Conservation (phyloP, 2,888 invertebrate genomes). For the Cistogaster globosa region DNA sequence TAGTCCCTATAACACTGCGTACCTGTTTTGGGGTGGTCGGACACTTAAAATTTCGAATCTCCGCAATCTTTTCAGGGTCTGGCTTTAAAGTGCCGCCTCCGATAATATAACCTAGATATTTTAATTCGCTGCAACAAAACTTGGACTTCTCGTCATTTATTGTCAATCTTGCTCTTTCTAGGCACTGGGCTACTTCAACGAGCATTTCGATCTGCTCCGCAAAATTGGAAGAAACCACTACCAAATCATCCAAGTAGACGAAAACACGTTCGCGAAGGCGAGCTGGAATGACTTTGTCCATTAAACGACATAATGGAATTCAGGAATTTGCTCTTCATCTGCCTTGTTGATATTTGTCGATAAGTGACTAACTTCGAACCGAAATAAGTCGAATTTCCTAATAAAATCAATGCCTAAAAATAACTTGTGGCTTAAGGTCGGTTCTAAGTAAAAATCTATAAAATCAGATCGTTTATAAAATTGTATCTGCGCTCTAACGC, state of each 20-base stretch:
- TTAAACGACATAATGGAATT: background rate
- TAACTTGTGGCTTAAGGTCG: conserved; percentile 1
- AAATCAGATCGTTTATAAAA: conserved; percentile 23
- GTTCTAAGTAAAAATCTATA: conserved; percentile 44
- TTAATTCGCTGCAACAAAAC: background rate
- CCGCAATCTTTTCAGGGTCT: background rate
- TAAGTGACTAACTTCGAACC: background rate
- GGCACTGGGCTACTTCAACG: background rate
- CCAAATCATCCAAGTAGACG: background rate
- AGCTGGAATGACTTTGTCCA: background rate
- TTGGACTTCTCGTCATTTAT: background rate
- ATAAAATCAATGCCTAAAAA: background rate
- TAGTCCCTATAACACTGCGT: background rate
- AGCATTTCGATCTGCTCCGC: background rate
- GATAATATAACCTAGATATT: background rate
- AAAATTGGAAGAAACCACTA: background rate
- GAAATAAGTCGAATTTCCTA: background rate
- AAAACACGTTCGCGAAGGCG: background rate
- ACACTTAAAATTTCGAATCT: background rate
- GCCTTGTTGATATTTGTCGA: too few relatives aligned
- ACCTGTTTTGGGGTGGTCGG: background rate
- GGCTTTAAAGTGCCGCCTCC: background rate
- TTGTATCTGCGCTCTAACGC: conserved; percentile 8
- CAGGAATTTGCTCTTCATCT: background rate
- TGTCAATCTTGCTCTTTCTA: background rate